Base-by-base conservation (phyloP, 2,797 vertebrate genomes). In the Melanotaenia nigrans region DNA sequence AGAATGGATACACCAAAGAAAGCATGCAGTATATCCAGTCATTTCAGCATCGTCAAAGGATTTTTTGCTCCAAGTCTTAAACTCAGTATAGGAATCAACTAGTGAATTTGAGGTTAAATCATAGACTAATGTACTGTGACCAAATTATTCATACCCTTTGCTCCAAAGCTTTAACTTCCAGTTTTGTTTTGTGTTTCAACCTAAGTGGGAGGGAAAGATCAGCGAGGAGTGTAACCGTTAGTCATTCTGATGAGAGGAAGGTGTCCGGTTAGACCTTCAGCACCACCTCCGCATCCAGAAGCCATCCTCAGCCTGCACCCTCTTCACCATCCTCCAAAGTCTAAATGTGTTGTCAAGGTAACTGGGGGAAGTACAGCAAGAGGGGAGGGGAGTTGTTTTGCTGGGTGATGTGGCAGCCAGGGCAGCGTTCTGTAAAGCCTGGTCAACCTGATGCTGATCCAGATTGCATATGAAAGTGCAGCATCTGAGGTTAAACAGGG, bases 311-410 rank as follows among this genome's bases (percentile, higher is more conserved):
- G 42, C 42, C 42, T 45, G 42, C 35, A 67, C 59, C 32, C 35
- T 70, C 32, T 4, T 49, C 75, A 68, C 30, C 61, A 55, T 65
- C 60, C 45, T 61, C 54, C 20, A 63, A 57, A 69, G 59, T 54
- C 54, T 40, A 59, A 69, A 63, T 53, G 22, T 10, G 65, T 85
- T 32, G 62, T 76, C 89, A 89, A 90, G 80, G 87, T 77, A 89
- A 90, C 85, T 7, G 20, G 20, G 25, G 22, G 42, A 61, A 56
- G 13, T 10, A 55, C 53, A 32, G 33, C 4, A 22, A 38, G 14
- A 5, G 6, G 38, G 36, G 0, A 18, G n/a, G 30, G 11, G n/a
- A 1, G 54, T 22, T 66, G 45, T 62, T 62, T 54, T 57, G 25
- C 57, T 35, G 13, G 61, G 18, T 0, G 42, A 77, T 18, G 73